Base-by-base conservation (phyloP, 2,888 invertebrate genomes). In the Prosopocoilus inquinatus region DNA sequence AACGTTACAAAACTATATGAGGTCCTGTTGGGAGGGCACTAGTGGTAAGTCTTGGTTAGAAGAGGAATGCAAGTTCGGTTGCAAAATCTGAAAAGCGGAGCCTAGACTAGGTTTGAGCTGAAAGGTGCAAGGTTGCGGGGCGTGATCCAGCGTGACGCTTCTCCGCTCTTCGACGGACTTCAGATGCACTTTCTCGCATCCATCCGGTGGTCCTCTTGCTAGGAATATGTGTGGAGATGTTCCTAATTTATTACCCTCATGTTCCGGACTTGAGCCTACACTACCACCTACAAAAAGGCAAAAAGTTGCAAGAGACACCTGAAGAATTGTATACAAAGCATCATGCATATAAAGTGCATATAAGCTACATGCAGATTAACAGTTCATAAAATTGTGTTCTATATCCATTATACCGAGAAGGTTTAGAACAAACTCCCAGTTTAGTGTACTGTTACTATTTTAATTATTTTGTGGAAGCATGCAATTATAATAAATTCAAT, bases 121-220 rank as follows among this genome's bases (percentile, higher is more conserved):
- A 80, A 90, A 90, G 63, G 85, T 86, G 63, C 84, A 82, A 50
- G 88, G 89, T 44, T 79, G 63, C 9, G 48, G 76, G 72, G 65
- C 77, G 64, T 57, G 78, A 58, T 67, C 81, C 79, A 49, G 75
- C 59, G 59, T 55, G 48, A 65, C 64, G 38, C 62, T 62, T 67
- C 51, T 80, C 77, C 59, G 79, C 79, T 61, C 79, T 64, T 84
- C 84, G 54, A 81, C 79, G 63, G 83, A 83, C 76, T 87, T 89
- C 60, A 90, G 80, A 73, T 84, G 86, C 63, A 90, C 89, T 79
- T 88, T 89, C 81, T 93, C 92, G 82, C 92, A 93, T 72, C 93
- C 93, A 81, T 93, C 92, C 16, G 93, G 93, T 48, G 93, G 93
- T 77, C 91, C 91, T 50, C 93, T 82, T 36, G 91, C 90, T 72